These are phyloP conservation scores for Acrocephalus kingi DNA, from an alignment of 2,113 vertebrate genomes.

Conservation along the genomic window DNA sequence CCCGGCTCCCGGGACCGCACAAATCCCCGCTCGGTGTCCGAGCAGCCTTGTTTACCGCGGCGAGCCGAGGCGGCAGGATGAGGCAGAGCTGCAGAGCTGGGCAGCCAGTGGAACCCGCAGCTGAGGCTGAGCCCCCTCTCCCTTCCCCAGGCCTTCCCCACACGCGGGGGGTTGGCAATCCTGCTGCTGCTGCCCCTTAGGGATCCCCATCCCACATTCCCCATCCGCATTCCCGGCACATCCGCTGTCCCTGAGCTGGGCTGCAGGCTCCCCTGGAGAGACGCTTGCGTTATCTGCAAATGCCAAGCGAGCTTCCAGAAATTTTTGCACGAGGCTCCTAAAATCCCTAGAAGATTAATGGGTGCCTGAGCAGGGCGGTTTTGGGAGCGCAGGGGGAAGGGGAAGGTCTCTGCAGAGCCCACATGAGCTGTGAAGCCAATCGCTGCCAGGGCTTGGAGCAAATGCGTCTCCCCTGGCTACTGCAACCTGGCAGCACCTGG, in stretches of 20 bases:
- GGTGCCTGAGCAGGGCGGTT: neutral
- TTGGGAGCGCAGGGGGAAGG: neutral
- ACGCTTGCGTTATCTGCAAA: neutral
- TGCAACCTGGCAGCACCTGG: neutral
- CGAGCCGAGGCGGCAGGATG: neutral
- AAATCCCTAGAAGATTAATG: neutral
- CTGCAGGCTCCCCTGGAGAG: neutral
- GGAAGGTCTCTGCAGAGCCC: neutral
- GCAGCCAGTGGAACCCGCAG: neutral
- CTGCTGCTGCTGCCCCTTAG: neutral
- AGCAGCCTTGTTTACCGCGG: conserved; percentile 10
- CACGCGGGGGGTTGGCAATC: neutral
- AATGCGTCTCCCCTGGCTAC: neutral
- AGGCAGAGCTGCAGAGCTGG: neutral
- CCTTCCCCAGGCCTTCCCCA: neutral
- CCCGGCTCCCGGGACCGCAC: neutral
- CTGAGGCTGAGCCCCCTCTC: neutral
- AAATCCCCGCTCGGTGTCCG: neutral
- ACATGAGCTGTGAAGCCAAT: neutral
- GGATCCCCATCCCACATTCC: neutral
- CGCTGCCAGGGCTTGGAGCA: neutral
- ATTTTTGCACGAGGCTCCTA: neutral
- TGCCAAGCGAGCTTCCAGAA: neutral
- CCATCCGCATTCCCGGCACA: neutral
- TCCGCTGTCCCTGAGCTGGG: neutral